phyloP scores from a whole-genome alignment of 2,113 vertebrate genomes.

The Mustela lutreola region DNA sequence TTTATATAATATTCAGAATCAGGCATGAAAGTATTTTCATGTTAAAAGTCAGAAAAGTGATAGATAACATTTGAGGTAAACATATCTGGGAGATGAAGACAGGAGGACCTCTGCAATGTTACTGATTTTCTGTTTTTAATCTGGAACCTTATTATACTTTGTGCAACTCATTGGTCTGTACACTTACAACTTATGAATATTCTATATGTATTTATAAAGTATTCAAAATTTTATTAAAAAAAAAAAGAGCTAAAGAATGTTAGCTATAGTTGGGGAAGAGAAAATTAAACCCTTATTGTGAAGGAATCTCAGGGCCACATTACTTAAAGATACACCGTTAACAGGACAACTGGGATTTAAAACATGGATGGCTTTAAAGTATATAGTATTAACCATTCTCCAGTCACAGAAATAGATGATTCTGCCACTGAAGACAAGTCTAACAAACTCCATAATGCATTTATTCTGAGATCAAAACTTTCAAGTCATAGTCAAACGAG shows the following conservation, averaged over 20 bases:
- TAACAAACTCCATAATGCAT: not conserved
- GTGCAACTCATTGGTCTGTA: not conserved
- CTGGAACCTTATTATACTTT: not conserved
- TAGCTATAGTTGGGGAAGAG: not conserved
- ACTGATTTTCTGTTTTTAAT: not conserved
- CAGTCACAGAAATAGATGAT: not conserved
- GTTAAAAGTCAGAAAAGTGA: not conserved
- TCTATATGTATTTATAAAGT: not conserved
- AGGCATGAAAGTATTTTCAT: not conserved
- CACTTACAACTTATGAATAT: not conserved
- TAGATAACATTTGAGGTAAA: not conserved
- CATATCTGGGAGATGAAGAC: not conserved
- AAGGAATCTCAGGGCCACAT: not conserved
- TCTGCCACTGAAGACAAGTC: not conserved
- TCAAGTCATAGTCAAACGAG: not conserved
- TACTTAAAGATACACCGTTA: not conserved
- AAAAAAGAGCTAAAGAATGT: not conserved
- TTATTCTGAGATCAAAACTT: not conserved
- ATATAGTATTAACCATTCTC: not conserved
- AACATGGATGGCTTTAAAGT: not conserved
- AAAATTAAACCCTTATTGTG: not conserved
- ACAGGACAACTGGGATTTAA: not conserved
- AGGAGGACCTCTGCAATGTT: not conserved
- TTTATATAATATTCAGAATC: not conserved
- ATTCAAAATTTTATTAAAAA: not conserved